phyloP scores from a whole-genome alignment of 2,797 vertebrate species.

The Epinephelus malabaricus region DNA sequence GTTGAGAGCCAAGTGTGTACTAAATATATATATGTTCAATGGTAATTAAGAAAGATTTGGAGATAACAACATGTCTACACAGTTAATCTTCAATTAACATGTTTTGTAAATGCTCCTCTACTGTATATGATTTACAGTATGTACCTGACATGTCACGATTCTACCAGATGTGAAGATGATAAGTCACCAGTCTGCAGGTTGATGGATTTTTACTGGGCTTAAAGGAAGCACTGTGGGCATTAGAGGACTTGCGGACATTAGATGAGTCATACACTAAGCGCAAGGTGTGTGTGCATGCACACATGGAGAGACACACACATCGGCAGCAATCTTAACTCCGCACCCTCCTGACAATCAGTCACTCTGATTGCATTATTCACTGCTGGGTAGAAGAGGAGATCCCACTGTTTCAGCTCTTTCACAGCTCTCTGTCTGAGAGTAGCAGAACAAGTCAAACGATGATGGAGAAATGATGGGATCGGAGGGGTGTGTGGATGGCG shows the following conservation, averaged over 20 bases:
- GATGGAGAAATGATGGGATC: slow-evolving; percentile 49
- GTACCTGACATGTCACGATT: slow-evolving; percentile 1
- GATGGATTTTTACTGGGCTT: slow-evolving; percentile 44
- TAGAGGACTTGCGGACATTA: slow-evolving; percentile 53
- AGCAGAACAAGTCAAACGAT: slow-evolving; percentile 49
- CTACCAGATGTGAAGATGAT: slow-evolving; percentile 13
- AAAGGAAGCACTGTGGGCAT: slow-evolving; percentile 44
- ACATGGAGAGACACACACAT: slow-evolving; percentile 14
- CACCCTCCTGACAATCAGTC: slow-evolving; percentile 64
- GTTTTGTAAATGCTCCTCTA: neutral
- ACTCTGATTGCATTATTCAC: slow-evolving; percentile 78
- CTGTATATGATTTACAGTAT: too few species aligned
- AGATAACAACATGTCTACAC: neutral
- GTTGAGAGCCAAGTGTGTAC: too few species aligned
- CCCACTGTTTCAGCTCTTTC: slow-evolving; percentile 59
- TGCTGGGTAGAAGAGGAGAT: slow-evolving; percentile 56
- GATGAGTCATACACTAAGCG: slow-evolving; percentile 67
- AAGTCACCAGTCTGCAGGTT: slow-evolving; percentile 28
- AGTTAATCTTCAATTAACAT: neutral
- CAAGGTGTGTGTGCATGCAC: neutral
- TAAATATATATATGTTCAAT: too few species aligned
- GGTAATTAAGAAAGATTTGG: neutral
- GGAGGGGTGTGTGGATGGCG: slow-evolving; percentile 9
- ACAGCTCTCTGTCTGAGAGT: slow-evolving; percentile 39
- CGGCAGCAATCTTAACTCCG: slow-evolving; percentile 47